Base-by-base conservation (phyloP, 2,888 invertebrate genomes). In the Drosophila meridiana region DNA sequence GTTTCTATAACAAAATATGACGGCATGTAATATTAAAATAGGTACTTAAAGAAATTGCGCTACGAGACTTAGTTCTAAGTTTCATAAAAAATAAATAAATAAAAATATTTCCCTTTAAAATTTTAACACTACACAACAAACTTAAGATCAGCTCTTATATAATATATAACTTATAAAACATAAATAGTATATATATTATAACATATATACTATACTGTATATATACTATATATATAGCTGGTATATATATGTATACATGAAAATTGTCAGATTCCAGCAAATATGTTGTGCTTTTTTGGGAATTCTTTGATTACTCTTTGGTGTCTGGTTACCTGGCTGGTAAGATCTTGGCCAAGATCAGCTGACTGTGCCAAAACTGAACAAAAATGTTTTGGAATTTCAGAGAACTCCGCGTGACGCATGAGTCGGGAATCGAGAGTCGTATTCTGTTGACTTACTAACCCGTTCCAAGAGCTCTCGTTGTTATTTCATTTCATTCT, bases 401-500 rank as follows among this genome's bases (percentile, higher is more conserved):
- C 45, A 34, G 6, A 26, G 75, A 80, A 80, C 45, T 57, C 47
- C 45, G 48, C 64, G 71, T 83, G 89, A 88, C 81, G 81, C 83
- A 83, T 71, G 58, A 52, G 55, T 53, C 34, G 63, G 20, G 42
- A 36, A 53, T 26, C 28, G 36, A 28, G 53, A 40, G 42, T 50
- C 38, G 40, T 26, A 67, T 67, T 71, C 52, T 48, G 55, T 13
- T 80, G 87, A 72, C 89, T 88, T 88, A 78, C 68, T 88, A 88
- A 83, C 83, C 83, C 89, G 83, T 80, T 82, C 56, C 52, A 50
- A 28, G 53, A 36, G 50, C 32, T 11, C 70, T 59, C 9, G 28
- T 42, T 38, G 34, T 7, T 47, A n/a, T 63, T 67, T 47, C 3
- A 20, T 42, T 42, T n/a, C 20, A 8, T 20, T 20, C 0, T 34